A percentile compares a stretch with the other conserved stretches of the same genome.
phyloP scores from a whole-genome alignment of 2,113 vertebrate species.

The Petaurus breviceps region DNA sequence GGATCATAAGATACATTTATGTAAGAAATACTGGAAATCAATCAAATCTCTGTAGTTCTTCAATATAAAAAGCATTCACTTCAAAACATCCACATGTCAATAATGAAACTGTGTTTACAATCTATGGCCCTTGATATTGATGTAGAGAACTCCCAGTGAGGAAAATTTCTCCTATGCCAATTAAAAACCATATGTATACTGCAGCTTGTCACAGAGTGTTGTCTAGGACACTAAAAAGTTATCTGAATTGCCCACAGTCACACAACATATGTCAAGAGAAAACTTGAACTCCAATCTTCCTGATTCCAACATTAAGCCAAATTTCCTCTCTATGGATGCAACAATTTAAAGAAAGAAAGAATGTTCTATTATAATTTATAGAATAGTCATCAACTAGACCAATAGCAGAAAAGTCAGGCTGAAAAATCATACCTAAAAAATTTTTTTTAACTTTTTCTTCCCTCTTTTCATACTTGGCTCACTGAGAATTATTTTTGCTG shows the following conservation, averaged over 20 bases:
- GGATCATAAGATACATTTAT: background rate
- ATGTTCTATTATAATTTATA: background rate
- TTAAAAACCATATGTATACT: background rate
- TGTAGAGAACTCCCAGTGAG: background rate
- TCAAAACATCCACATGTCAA: background rate
- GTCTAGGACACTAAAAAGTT: background rate
- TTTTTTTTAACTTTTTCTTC: background rate
- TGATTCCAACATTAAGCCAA: background rate
- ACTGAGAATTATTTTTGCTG: background rate
- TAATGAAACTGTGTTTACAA: background rate
- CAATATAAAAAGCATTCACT: background rate
- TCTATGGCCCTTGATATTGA: background rate
- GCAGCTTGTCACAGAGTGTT: background rate
- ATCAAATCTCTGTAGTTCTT: conserved; percentile 11
- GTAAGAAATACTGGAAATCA: conserved; percentile 18
- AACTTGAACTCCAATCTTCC: background rate
- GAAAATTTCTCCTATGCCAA: background rate
- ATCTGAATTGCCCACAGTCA: background rate
- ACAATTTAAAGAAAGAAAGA: background rate
- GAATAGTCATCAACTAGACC: background rate
- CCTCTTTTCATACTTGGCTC: background rate
- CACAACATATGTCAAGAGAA: background rate
- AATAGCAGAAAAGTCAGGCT: background rate
- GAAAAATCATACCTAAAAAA: background rate
- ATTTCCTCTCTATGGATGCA: background rate